Evolutionary conservation across 2,888 invertebrate species (phyloP), one percentile per base, ranked within the genome.

Genomic region (Lycophotia porphyrea): DNA sequence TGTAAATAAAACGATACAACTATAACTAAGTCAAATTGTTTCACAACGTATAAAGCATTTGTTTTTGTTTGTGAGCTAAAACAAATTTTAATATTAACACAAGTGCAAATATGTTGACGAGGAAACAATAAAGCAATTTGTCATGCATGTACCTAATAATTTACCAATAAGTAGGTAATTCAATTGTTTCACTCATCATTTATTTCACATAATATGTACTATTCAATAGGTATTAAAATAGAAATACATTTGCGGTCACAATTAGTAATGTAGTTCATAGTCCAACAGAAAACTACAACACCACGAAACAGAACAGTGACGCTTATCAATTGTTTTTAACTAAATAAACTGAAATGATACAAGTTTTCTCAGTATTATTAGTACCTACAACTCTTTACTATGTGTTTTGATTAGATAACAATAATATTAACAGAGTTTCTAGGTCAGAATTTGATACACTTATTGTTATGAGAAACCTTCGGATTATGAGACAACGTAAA

Each of bases 311-410:
- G 44, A 67, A 36, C 39, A 55, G 24, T 67, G 47, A 31, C 18
- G 21, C 63, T 73, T 68, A 78, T 71, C 70, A 68, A 60, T 67
- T 63, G 27, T 60, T 78, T 75, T 63, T 60, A 60, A 55, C 2
- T 36, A n/a, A 42, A 39, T 70, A 39, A 24, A 34, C 31, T 39
- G 11, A 58, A 76, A 24, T 39, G 31, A 15, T 66, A 82, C 49
- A 34, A 27, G 5, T 27, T n/a, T 49, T 58, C 27, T 5, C 13
- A 9, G n/a, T 24, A 66, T 58, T 31, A 27, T 2, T 11, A n/a
- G 13, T 52, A 55, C 2, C 2, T n/a, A n/a, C n/a, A 31, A 31
- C 11, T 61, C 8, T 34, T n/a, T 5, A 31, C 31, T 49, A 7
- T 34, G 8, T 66, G 11, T 7, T 58, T n/a, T n/a, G 31, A 65